These are phyloP conservation scores for Tetragnatha montana DNA, from an alignment of 2,888 invertebrate species.

Conservation along the genomic window DNA sequence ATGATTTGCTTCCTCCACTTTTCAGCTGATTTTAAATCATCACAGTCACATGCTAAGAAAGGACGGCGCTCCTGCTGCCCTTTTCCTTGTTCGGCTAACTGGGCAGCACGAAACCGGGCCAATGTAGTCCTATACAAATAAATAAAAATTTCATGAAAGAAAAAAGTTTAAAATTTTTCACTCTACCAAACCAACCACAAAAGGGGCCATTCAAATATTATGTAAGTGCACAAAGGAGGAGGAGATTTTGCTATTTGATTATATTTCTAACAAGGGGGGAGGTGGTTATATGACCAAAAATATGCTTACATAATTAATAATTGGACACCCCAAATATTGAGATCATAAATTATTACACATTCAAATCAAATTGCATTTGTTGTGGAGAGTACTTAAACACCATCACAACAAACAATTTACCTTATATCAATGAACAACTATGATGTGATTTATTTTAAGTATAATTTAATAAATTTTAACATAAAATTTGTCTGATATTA, in stretches of 20 bases:
- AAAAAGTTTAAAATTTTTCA: background rate
- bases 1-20: slow-evolving; percentile 98
- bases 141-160: slow-evolving; percentile 42
- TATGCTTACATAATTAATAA: too few relatives aligned
- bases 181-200: too few relatives aligned
- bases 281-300: too few relatives aligned
- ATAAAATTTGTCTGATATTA: too few relatives aligned
- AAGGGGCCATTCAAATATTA: too few relatives aligned
- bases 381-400: too few relatives aligned
- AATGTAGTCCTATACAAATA: slow-evolving; percentile 89
- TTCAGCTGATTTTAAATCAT: slow-evolving; percentile 92
- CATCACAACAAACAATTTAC: background rate
- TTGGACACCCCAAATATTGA: too few relatives aligned
- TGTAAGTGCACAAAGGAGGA: too few relatives aligned
- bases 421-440: background rate
- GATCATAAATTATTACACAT: too few relatives aligned
- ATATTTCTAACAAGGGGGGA: too few relatives aligned
- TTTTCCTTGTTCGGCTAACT: slow-evolving; percentile 83
- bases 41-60: slow-evolving; percentile 95
- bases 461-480: background rate
- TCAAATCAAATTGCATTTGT: too few relatives aligned
- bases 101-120: slow-evolving; percentile 98
- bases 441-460: background rate
- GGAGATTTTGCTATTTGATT: too few relatives aligned
- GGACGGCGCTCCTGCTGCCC: slow-evolving; percentile 89